A percentile compares a stretch with the other conserved stretches of the same genome.
Conservation (phyloP, 2,888 invertebrate genomes). For the Rhaphigaster nebulosa region DNA sequence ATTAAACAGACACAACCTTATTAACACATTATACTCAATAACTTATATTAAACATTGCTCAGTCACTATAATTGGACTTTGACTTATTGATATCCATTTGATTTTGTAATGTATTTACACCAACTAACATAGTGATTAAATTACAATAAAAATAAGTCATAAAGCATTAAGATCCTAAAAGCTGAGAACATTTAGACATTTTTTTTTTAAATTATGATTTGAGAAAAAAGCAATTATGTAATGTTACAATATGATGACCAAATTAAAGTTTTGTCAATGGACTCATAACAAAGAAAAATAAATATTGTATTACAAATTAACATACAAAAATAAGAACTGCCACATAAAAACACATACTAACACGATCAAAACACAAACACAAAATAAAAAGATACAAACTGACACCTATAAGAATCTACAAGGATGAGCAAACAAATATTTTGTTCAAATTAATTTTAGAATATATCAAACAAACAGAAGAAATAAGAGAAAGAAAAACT, state of each 20-base stretch:
- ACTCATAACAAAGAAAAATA: not conserved
- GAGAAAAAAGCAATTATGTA: not conserved
- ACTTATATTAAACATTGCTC: not conserved
- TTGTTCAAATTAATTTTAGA: not conserved
- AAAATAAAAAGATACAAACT: conserved; percentile 17
- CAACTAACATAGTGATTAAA: not conserved
- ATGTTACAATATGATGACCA: not conserved
- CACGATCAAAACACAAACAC: not conserved
- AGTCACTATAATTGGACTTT: conserved; percentile 10
- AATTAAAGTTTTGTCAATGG: not conserved
- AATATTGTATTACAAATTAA: not conserved
- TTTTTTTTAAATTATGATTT: not conserved
- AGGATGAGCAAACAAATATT: not conserved
- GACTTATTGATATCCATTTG: conserved; percentile 21
- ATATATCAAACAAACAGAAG: not conserved
- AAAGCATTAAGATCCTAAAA: not conserved
- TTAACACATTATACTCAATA: not conserved
- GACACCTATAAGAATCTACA: not conserved
- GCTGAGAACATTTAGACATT: not conserved
- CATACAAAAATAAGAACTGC: not conserved
- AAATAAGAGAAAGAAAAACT: not conserved
- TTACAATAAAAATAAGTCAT: not conserved
- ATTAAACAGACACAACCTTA: conserved; percentile 43
- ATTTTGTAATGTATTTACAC: not conserved
- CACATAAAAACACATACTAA: not conserved